phyloP scores from a whole-genome alignment of 1,140 invertebrate genomes.

The Nasonia longicornis region DNA sequence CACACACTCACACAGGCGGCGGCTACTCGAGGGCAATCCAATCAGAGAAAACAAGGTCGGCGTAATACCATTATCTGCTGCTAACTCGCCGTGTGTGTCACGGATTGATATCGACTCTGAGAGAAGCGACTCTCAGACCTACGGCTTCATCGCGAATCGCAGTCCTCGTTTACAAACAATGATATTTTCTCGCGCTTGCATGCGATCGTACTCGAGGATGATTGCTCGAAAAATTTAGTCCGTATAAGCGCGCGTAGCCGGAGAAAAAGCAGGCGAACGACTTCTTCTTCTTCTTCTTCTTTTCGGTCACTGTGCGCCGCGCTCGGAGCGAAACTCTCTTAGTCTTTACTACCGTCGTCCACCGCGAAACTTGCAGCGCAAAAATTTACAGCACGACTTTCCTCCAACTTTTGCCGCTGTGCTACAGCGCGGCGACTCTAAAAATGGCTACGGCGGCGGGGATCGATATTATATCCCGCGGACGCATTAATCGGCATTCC shows the following conservation, averaged over 20 bases:
- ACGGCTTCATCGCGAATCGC: conserved; percentile 43
- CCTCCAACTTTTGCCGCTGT: conserved; percentile 17
- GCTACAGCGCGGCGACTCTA: neutral
- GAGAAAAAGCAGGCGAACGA: neutral
- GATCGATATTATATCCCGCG: conserved; percentile 20
- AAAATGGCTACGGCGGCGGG: neutral
- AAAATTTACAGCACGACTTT: conserved; percentile 42
- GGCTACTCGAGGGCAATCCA: conserved; percentile 52
- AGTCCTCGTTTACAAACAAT: neutral
- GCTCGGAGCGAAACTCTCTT: neutral
- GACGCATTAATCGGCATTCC: conserved; percentile 40
- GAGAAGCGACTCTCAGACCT: neutral
- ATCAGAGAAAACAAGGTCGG: conserved; percentile 60
- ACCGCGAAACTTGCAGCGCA: neutral
- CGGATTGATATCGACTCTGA: conserved; percentile 56
- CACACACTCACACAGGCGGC: no score
- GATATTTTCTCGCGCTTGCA: no score
- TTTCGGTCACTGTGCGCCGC: neutral
- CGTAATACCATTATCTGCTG: conserved; percentile 56
- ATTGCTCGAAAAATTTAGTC: conserved; percentile 16
- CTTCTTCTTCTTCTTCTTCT: neutral
- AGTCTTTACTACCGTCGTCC: neutral
- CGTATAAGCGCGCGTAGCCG: neutral
- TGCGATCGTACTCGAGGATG: neutral
- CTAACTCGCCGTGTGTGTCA: conserved; percentile 42